Evolutionary conservation across 2,113 vertebrate species (phyloP).

Genomic region (Phylloscopus trochiloides): DNA sequence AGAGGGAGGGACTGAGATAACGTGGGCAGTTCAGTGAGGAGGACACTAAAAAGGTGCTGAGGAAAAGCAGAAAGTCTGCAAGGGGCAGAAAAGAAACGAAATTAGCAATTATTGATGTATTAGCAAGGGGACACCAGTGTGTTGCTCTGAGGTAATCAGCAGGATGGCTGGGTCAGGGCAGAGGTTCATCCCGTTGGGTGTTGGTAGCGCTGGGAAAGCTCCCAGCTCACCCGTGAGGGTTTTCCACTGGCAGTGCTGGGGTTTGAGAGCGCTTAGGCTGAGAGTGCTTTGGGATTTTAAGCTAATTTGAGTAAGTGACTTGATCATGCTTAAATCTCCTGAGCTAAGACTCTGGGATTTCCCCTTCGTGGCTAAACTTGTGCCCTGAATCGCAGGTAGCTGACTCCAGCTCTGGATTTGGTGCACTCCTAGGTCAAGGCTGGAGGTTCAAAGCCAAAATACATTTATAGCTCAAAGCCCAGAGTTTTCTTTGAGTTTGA

Average conservation of each 20-base stretch:
- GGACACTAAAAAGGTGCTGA: not conserved
- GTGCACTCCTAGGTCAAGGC: not conserved
- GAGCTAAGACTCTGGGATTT: not conserved
- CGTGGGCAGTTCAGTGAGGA: not conserved
- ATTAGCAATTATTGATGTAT: not conserved
- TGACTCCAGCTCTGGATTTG: not conserved
- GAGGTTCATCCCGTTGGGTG: not conserved
- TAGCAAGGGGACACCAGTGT: accelerated
- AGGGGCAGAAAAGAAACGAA: not conserved
- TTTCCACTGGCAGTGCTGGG: not conserved
- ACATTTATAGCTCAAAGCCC: not conserved
- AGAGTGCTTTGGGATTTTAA: not conserved
- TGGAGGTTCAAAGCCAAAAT: not conserved
- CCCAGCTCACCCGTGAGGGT: not conserved
- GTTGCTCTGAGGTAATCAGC: not conserved
- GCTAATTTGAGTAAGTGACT: conserved; percentile 12
- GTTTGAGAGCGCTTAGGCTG: not conserved
- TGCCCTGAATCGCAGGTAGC: not conserved
- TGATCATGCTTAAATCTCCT: not conserved
- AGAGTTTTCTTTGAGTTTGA: not conserved
- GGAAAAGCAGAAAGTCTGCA: not conserved
- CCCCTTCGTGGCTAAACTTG: not conserved
- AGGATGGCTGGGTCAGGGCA: not conserved
- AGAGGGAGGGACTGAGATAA: not conserved
- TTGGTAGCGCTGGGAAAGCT: not conserved